phyloP scores from a whole-genome alignment of 2,113 vertebrate species.

The Riparia riparia region DNA sequence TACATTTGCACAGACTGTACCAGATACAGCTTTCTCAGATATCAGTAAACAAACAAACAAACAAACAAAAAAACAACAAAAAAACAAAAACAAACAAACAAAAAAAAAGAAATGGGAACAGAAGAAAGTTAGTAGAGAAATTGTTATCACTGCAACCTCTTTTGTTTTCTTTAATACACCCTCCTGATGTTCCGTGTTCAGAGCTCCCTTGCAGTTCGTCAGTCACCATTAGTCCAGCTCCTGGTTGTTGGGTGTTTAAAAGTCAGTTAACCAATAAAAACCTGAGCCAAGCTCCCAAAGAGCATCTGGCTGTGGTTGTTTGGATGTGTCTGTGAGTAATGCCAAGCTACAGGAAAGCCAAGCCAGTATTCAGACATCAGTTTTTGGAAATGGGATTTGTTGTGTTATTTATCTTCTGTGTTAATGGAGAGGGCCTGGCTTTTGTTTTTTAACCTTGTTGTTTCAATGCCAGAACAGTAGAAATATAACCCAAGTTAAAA shows the following conservation, averaged over 20 bases:
- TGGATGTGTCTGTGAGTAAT: constrained; percentile 22
- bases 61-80: too few species aligned
- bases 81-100: too few species aligned
- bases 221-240: not conserved
- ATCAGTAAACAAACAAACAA: not conserved
- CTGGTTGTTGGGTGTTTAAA: not conserved
- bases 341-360: constrained; percentile 18
- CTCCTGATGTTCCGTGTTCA: not conserved
- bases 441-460: constrained; percentile 60
- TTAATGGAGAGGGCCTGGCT: constrained; percentile 11
- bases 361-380: constrained; percentile 51
- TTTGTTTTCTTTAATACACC: not conserved
- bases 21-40: not conserved
- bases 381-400: constrained; percentile 28
- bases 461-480: constrained; percentile 23
- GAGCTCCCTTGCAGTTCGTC: not conserved
- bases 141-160: not conserved
- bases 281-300: not conserved
- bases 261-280: constrained; percentile 30
- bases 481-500: constrained; percentile 49
- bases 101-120: not conserved
- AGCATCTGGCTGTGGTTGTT: constrained; percentile 30
- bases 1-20: not conserved
- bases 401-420: constrained; percentile 41
- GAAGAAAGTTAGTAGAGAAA: not conserved